Conservation (phyloP, 1,140 invertebrate species). For the Panagrolaimus sp. region DNA sequence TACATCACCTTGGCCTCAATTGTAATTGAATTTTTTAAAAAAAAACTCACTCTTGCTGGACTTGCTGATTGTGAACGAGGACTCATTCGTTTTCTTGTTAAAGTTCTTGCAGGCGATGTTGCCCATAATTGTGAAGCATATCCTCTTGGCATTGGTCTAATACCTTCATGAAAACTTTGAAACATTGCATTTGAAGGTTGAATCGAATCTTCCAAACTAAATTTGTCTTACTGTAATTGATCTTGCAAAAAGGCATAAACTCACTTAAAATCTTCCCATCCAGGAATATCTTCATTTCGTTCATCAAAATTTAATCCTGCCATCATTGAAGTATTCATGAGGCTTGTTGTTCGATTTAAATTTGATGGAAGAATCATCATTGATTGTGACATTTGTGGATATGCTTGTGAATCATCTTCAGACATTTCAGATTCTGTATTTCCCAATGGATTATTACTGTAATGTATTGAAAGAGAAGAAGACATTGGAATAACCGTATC, state of each 20-base stretch:
- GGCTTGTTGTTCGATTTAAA: constrained; percentile 2
- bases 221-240: not conserved
- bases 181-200: not conserved
- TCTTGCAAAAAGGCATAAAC: too few species aligned
- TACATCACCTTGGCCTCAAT: constrained; percentile 7
- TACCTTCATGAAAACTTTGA: constrained; percentile 7
- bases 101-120: not conserved
- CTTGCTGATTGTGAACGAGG: not conserved
- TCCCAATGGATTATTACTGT: too few species aligned
- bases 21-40: not conserved
- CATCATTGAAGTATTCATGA: constrained; percentile 8
- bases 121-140: not conserved
- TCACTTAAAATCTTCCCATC: constrained; percentile 10
- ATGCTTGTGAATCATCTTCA: not conserved
- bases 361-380: not conserved
- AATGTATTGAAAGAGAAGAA: not conserved
- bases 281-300: not conserved
- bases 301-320: not conserved
- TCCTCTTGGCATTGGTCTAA: not conserved
- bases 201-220: not conserved
- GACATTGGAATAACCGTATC: constrained; percentile 3
- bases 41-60: constrained; percentile 15
- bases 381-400: constrained; percentile 6
- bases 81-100: constrained; percentile 9
- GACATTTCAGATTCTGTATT: not conserved